These are phyloP conservation scores for Nemoura dubitans DNA, from an alignment of 2,888 invertebrate genomes.

Conservation along the genomic window DNA sequence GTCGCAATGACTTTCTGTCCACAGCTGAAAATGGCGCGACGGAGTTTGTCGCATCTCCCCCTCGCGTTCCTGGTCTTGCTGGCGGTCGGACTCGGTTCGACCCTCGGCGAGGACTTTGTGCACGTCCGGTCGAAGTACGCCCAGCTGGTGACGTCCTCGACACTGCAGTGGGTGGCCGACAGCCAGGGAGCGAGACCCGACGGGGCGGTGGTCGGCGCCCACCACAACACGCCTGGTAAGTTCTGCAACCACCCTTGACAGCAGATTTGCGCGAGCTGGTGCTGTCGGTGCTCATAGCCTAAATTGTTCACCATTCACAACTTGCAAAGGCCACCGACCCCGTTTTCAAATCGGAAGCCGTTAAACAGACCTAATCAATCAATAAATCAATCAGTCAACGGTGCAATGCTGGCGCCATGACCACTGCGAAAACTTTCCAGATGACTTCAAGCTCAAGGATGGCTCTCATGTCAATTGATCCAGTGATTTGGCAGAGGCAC, in stretches of 20 bases:
- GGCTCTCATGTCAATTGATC: no score
- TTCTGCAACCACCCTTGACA: neutral
- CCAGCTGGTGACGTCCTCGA: slow-evolving; percentile 82
- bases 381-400: no score
- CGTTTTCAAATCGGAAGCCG: no score
- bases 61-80: slow-evolving; percentile 44
- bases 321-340: no score
- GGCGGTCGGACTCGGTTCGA: slow-evolving; percentile 45
- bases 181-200: slow-evolving; percentile 64
- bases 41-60: neutral
- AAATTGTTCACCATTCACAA: no score
- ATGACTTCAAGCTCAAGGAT: no score
- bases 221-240: slow-evolving; percentile 47
- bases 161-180: slow-evolving; percentile 76
- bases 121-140: slow-evolving; percentile 61
- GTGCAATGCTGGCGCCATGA: no score
- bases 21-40: neutral
- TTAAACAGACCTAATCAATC: no score
- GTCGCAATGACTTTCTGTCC: neutral
- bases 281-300: no score
- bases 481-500: no score
- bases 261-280: no score
- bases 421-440: no score
- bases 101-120: slow-evolving; percentile 58
- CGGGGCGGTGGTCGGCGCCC: slow-evolving; percentile 75